phyloP scores from a whole-genome alignment of 2,113 vertebrate genomes.

The Bagarius yarrelli region DNA sequence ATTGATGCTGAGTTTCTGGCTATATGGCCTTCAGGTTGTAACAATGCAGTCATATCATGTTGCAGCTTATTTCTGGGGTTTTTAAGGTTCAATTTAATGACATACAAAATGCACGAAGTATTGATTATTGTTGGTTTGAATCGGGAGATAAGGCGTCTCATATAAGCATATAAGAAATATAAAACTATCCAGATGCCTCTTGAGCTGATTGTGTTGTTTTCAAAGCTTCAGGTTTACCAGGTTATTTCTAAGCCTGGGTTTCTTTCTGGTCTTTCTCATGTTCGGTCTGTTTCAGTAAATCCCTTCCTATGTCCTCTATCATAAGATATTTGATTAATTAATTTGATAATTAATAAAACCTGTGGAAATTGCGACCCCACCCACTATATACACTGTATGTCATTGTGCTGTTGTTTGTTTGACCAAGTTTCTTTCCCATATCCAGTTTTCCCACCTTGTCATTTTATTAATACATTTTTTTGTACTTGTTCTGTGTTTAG shows the following conservation, averaged over 20 bases:
- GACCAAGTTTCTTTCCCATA: background rate
- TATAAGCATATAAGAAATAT: too few species aligned
- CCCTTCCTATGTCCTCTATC: background rate
- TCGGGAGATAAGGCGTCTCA: background rate
- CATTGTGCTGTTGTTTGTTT: background rate
- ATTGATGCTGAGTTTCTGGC: background rate
- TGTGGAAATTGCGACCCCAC: too few species aligned
- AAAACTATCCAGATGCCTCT: too few species aligned
- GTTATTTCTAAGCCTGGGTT: background rate
- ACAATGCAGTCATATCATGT: background rate
- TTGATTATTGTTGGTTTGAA: background rate
- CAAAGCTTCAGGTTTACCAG: background rate
- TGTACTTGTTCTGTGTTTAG: background rate
- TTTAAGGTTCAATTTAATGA: background rate
- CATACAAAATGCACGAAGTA: constrained; percentile 23
- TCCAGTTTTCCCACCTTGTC: background rate
- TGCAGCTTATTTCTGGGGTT: constrained; percentile 19
- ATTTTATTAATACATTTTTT: background rate
- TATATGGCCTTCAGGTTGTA: background rate
- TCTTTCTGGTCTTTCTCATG: background rate
- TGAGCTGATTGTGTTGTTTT: too few species aligned
- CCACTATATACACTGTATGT: background rate
- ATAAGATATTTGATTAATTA: background rate
- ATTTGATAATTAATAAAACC: background rate
- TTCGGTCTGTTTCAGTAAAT: too few species aligned